These are phyloP conservation scores for Anthonomus grandis DNA, from an alignment of 1,140 invertebrate species.

Conservation along the genomic window DNA sequence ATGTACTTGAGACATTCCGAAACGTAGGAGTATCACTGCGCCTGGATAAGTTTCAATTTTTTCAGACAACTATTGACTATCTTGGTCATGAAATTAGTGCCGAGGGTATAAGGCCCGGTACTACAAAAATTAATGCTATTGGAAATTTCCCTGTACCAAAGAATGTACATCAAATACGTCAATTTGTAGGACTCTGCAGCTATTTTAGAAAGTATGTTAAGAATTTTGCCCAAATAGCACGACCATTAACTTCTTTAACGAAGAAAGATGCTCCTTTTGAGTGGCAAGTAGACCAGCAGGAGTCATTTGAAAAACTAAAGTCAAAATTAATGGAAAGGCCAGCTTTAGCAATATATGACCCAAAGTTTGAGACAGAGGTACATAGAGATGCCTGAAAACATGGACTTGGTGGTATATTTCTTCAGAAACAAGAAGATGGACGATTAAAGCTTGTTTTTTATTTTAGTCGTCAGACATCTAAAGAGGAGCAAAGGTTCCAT, in stretches of 20 bases:
- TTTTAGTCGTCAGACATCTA: conserved; percentile 4
- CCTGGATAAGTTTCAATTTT: conserved; percentile 20
- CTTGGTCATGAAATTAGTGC: conserved; percentile 9
- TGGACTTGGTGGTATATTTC: conserved; percentile 33
- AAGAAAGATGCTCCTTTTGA: background rate
- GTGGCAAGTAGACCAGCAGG: background rate
- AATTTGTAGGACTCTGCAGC: background rate
- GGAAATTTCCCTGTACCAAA: too few relatives aligned
- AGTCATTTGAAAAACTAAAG: conserved; percentile 13
- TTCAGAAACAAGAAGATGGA: conserved; percentile 25
- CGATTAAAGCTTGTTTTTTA: conserved; percentile 11
- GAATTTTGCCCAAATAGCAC: background rate
- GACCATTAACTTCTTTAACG: background rate
- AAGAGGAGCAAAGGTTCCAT: conserved; percentile 3
- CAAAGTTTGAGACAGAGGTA: conserved; percentile 32
- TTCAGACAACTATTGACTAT: conserved; percentile 2
- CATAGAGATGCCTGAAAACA: conserved; percentile 37
- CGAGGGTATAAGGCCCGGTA: conserved; percentile 15
- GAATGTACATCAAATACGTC: too few relatives aligned
- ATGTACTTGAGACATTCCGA: too few relatives aligned
- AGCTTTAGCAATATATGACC: conserved; percentile 32
- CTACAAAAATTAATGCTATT: too few relatives aligned
- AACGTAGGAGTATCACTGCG: background rate
- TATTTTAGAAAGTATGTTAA: background rate
- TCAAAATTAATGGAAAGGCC: conserved; percentile 24